Base-by-base conservation (phyloP, 2,888 invertebrate species). In the Caenorhabditis imperialis region DNA sequence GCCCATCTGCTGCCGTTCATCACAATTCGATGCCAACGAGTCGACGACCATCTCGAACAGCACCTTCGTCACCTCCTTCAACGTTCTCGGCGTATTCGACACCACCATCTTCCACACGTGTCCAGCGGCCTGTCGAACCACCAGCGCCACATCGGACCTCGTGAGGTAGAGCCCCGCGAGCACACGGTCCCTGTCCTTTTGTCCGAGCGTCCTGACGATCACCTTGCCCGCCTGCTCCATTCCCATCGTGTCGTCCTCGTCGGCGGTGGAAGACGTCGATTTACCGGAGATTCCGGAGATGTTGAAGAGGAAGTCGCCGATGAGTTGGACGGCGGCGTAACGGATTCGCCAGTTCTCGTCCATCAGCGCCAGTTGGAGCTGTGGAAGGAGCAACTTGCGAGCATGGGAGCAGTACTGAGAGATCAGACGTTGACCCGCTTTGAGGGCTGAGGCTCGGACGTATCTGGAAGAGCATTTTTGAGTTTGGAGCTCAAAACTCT, bases 101-200 rank as follows among this genome's bases (percentile, higher is more conserved):
- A 99, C 98, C 1, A 99, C 96, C 81, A 98, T 94, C 91, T 99
- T 99, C 99, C 99, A 99, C 0, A 99, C 98, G 89, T 99, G 99
- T 63, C 97, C 91, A 8, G 99, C 96, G 0, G 97, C 94, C 90
- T 98, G 98, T 0, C 98, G 92, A 23, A 98, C 98, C 93, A 96
- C 94, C 54, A 97, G 90, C 2, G 97, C 95, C 0, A 96, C 96
- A 88, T 99, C 98, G 55, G 96, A 96, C 62, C 98, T 91, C n/a
- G 96, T 96, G 94, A 99, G 96, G 89, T 99, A 99, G 42, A 97
- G 90, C 0, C 96, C 96, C 23, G 96, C 94, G 57, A 96, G 89
- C 38, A 99, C 97, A 25, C 95, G 91, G 89, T 98, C 96, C 58
- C 97, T 91, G 45, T 96, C 90, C 86, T 96, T 96, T 1, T 92